Conservation (phyloP, 2,113 vertebrate genomes). For the Psophia crepitans region DNA sequence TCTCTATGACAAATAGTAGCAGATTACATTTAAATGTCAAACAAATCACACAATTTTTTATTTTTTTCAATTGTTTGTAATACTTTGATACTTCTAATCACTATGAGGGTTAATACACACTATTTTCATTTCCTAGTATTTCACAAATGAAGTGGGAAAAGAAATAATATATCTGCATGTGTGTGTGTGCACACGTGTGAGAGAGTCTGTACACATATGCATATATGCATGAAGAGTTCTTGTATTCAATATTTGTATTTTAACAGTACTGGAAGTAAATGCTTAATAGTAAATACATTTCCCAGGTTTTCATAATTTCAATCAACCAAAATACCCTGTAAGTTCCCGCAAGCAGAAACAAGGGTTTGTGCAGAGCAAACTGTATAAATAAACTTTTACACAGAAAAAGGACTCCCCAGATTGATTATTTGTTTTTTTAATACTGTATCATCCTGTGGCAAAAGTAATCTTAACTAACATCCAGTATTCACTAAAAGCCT, state of each 20-base stretch:
- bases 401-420: background rate
- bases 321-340: background rate
- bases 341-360: background rate
- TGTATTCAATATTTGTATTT: background rate
- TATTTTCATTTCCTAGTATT: constrained; percentile 32
- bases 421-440: background rate
- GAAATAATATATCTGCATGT: background rate
- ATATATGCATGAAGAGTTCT: background rate
- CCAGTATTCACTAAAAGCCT: background rate
- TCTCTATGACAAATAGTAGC: constrained; percentile 63
- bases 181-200: background rate
- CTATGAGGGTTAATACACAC: constrained; percentile 32
- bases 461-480: background rate
- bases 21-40: constrained; percentile 65
- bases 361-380: background rate
- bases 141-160: constrained; percentile 16
- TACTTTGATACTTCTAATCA: constrained; percentile 35
- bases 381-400: background rate
- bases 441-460: background rate
- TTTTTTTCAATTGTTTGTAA: constrained; percentile 10
- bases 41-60: constrained; percentile 16
- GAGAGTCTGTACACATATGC: background rate
- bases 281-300: background rate
- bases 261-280: constrained; percentile 5
- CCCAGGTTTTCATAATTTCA: background rate